Conservation (phyloP, 2,113 vertebrate species). For the Otus sunia region DNA sequence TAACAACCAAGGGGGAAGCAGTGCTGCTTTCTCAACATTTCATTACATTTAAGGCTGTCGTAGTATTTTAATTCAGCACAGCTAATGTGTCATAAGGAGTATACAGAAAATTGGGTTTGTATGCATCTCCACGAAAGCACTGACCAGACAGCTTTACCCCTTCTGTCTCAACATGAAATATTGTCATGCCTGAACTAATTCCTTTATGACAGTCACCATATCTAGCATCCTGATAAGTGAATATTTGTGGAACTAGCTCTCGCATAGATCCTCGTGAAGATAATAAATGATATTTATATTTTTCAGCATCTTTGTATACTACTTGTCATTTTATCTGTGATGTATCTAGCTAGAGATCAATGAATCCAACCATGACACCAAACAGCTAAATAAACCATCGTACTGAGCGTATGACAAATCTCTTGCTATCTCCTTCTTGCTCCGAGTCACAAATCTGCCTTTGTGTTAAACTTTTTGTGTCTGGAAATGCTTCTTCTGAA, state of each 20-base stretch:
- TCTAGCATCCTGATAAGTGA: neutral
- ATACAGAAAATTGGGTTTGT: neutral
- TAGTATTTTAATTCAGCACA: neutral
- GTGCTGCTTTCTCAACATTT: neutral
- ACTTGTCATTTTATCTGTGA: neutral
- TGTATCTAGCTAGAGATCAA: neutral
- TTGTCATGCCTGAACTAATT: neutral
- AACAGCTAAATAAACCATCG: constrained; percentile 3
- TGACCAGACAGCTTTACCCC: neutral
- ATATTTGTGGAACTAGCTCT: neutral
- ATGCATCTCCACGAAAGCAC: neutral
- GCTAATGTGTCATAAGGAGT: neutral
- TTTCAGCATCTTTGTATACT: neutral
- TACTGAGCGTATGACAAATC: neutral
- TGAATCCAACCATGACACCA: neutral
- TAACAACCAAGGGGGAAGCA: neutral
- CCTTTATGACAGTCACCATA: neutral
- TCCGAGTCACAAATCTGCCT: neutral
- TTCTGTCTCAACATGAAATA: neutral
- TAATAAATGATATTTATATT: neutral
- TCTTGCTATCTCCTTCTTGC: neutral
- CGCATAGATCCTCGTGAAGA: neutral
- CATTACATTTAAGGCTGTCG: neutral
- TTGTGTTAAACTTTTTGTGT: neutral
- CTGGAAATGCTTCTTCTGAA: neutral